Conservation (phyloP, 1,140 invertebrate genomes). For the Theocolax elegans region DNA sequence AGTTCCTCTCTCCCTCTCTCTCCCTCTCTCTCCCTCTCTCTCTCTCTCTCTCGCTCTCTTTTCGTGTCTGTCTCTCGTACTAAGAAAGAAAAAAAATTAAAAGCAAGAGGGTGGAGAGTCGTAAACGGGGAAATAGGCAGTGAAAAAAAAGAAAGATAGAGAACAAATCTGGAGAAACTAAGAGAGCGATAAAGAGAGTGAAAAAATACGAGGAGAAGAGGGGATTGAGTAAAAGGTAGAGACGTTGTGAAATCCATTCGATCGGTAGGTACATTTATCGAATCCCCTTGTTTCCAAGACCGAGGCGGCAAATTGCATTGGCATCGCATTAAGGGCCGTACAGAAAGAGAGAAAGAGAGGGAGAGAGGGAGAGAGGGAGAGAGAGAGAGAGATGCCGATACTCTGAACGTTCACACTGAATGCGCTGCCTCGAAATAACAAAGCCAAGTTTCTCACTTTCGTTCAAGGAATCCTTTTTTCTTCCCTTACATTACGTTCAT, state of each 20-base stretch:
- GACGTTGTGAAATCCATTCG: constrained; percentile 31
- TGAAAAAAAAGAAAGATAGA: background rate
- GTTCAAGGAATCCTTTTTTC: background rate
- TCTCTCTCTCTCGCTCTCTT: background rate
- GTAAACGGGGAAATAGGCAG: background rate
- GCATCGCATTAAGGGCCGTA: constrained; percentile 16
- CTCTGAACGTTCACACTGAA: background rate
- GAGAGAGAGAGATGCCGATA: background rate
- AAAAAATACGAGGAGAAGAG: constrained; percentile 10
- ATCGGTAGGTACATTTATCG: constrained; percentile 29
- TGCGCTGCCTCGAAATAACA: background rate
- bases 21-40: background rate
- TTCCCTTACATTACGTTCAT: background rate
- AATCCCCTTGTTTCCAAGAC: constrained; percentile 15
- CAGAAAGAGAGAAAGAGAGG: no score
- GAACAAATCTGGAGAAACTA: background rate
- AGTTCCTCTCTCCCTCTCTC: background rate
- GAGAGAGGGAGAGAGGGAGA: no score
- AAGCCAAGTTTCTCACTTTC: background rate
- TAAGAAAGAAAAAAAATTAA: background rate
- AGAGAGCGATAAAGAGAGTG: background rate
- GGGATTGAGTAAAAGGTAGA: background rate
- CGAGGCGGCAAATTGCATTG: constrained; percentile 31
- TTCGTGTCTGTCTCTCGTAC: background rate
- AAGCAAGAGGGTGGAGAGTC: constrained; percentile 20